A percentile compares a stretch with the other conserved stretches of the same genome.
These are phyloP conservation scores for Otolemur garnettii DNA, from an alignment of 2,113 vertebrate genomes.

Conservation along the genomic window DNA sequence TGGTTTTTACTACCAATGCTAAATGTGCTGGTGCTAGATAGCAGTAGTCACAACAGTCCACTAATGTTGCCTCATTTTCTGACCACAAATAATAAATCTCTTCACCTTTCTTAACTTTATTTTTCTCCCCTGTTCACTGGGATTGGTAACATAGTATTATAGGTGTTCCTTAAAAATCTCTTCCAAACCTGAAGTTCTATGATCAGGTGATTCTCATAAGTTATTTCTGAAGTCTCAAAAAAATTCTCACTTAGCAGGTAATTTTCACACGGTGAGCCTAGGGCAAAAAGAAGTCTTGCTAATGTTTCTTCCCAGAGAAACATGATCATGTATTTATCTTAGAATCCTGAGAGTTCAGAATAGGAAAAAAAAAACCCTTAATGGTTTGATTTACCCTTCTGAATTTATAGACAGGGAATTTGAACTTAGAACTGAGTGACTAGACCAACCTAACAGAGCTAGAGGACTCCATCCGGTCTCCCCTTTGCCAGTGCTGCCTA, in stretches of 20 bases:
- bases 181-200: constrained; percentile 14
- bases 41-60: neutral
- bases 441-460: neutral
- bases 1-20: neutral
- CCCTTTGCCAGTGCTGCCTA: neutral
- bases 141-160: neutral
- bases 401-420: neutral
- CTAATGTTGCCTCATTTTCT: neutral
- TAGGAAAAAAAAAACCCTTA: neutral
- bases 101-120: neutral
- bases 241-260: neutral
- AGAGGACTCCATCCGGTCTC: neutral
- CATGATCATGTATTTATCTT: neutral
- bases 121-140: constrained; percentile 40
- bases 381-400: constrained; percentile 1
- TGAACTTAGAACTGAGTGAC: neutral
- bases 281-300: constrained; percentile 4
- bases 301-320: neutral
- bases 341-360: neutral
- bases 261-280: neutral
- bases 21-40: neutral
- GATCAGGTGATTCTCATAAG: neutral
- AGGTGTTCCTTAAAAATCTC: neutral
- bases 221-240: constrained; percentile 27
- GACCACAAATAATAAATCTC: neutral